Evolutionary conservation across 2,113 vertebrate species (phyloP).

Genomic region (Pluvianellus socialis): DNA sequence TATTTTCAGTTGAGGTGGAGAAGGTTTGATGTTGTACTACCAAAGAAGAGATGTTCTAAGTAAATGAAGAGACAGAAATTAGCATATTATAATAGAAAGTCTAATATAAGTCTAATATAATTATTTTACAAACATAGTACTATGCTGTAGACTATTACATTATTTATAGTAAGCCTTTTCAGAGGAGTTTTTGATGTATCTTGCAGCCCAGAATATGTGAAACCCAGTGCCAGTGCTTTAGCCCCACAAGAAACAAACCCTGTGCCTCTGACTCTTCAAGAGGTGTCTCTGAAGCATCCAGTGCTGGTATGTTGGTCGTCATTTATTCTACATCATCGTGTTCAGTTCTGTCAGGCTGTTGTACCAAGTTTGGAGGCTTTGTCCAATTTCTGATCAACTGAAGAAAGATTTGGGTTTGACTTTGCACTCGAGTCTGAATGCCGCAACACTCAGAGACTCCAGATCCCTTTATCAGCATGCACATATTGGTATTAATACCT

Average conservation of each 20-base stretch:
- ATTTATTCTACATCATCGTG: not conserved
- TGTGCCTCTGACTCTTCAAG: not conserved
- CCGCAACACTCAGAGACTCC: not conserved
- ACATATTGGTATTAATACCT: not conserved
- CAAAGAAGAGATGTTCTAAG: not conserved
- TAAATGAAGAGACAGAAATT: not conserved
- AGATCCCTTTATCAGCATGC: not conserved
- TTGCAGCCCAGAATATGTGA: not conserved
- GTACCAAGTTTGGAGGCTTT: not conserved
- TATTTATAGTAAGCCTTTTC: not conserved
- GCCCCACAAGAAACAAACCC: not conserved
- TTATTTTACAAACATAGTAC: not conserved
- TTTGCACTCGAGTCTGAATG: not conserved
- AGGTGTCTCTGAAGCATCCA: not conserved
- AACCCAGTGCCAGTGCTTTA: not conserved
- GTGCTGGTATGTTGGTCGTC: not conserved
- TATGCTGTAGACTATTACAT: not conserved
- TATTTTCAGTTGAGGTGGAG: not conserved
- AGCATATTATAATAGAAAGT: not conserved
- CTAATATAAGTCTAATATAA: not conserved
- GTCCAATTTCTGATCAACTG: not conserved
- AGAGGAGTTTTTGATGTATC: not conserved
- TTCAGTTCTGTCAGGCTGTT: not conserved
- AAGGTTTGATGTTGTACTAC: not conserved
- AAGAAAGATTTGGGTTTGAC: not conserved